Base-by-base conservation (phyloP, 2,888 invertebrate genomes). In the Mylabris sibirica region DNA sequence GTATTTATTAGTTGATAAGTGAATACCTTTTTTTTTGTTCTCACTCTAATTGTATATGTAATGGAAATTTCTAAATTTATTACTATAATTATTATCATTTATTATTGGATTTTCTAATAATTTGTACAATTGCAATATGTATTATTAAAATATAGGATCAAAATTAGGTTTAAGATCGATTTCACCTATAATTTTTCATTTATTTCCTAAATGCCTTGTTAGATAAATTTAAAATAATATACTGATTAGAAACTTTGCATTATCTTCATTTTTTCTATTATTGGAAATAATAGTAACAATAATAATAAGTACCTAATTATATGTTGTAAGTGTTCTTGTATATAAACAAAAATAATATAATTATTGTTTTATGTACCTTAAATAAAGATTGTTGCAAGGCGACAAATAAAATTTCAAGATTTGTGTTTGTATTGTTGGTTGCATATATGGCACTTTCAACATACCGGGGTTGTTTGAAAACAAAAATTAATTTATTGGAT, bases 1-100 rank as follows among this genome's bases (percentile, higher is more conserved):
- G 81, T 83, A 83, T 83, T 83, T 84, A 82, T 81, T 81, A 81
- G 78, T 73, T 73, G 75, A 79, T 78, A 78, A 74, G 17, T 2
- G 6, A 9, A 34, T 59, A 24, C n/a, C 75, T 75, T 77, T 75
- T 74, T 73, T 76, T 76, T 66, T 72, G 62, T 75, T 68, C 69
- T 71, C 69, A 71, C 68, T 74, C 70, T 71, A 72, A 70, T 70
- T 72, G 70, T 69, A 62, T 63, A 73, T 64, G n/a, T 68, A 65
- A 41, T 53, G 53, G 59, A 71, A 60, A 65, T 60, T 63, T 70
- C 35, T 35, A 1, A 35, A 71, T 67, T 74, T 71, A 72, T 73
- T 74, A 77, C 67, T 77, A 74, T 71, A 76, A 75, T 44, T 77
- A 74, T 75, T 75, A 76, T 75, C 76, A 73, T 70, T 75, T 76